These are phyloP conservation scores for Eudasyphora cyanicolor DNA, from an alignment of 2,888 invertebrate species.

Conservation along the genomic window DNA sequence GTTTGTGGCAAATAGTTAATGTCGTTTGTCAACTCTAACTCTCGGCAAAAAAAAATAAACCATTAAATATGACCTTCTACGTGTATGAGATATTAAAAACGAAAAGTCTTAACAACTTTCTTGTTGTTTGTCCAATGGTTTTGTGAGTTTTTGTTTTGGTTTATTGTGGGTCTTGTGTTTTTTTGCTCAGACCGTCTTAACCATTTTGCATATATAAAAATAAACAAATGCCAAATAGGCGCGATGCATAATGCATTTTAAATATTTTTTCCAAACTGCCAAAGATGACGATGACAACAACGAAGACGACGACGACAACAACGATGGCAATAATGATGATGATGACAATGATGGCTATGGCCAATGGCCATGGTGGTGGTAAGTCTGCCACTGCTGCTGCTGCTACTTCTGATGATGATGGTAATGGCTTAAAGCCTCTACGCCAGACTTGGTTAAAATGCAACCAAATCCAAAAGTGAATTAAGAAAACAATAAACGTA, in stretches of 20 bases:
- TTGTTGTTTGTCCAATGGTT: constrained; percentile 2
- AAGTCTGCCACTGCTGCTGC: constrained; percentile 19
- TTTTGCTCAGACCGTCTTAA: constrained; percentile 57
- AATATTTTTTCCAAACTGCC: constrained; percentile 62
- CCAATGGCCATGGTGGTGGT: constrained; percentile 56
- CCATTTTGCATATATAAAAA: constrained; percentile 67
- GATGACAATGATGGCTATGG: constrained; percentile 52
- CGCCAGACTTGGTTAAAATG: constrained; percentile 48
- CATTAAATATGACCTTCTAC: constrained; percentile 67
- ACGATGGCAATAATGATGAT: constrained; percentile 41
- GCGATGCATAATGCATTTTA: constrained; percentile 72
- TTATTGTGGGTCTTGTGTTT: constrained; percentile 62
- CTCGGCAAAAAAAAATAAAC: constrained; percentile 59
- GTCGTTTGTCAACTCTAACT: constrained; percentile 44
- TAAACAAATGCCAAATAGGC: constrained; percentile 67
- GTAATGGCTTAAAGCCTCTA: constrained; percentile 21
- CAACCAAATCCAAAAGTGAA: constrained; percentile 67
- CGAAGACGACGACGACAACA: constrained; percentile 38
- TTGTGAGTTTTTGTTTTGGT: constrained; percentile 47
- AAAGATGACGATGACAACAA: constrained; percentile 46
- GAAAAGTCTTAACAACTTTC: constrained; percentile 13
- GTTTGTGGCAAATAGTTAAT: constrained; percentile 42
- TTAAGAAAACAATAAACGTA: constrained; percentile 74
- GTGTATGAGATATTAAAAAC: constrained; percentile 62
- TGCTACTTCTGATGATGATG: constrained; percentile 5